These are phyloP conservation scores for Dinomys branickii DNA, from an alignment of 2,113 vertebrate genomes.

Conservation along the genomic window DNA sequence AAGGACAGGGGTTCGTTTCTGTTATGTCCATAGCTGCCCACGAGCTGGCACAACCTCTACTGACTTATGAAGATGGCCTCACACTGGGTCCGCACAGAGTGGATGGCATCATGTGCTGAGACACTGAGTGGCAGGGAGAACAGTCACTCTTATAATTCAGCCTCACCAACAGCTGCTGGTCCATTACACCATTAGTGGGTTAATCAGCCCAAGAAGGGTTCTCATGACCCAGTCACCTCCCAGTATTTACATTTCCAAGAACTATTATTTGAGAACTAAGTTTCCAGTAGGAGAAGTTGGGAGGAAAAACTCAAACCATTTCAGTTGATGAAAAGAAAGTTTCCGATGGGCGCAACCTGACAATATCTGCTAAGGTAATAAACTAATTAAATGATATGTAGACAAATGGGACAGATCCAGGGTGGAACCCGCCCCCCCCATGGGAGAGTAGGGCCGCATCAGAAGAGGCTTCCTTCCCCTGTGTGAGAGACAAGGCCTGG, in stretches of 20 bases:
- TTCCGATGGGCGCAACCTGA: background rate
- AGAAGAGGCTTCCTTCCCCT: too few species aligned
- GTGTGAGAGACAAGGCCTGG: too few species aligned
- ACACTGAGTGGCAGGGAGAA: background rate
- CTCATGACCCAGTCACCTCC: too few species aligned
- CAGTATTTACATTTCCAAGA: too few species aligned
- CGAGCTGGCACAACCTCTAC: background rate
- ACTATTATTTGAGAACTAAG: too few species aligned
- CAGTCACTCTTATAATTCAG: background rate
- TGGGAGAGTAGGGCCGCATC: too few species aligned
- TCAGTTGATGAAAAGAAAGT: too few species aligned
- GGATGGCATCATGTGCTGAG: background rate
- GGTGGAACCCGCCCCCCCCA: too few species aligned
- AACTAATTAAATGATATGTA: background rate
- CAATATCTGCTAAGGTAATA: background rate
- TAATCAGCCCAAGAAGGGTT: background rate
- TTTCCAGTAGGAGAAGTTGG: too few species aligned
- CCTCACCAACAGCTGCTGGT: background rate
- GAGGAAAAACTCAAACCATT: too few species aligned
- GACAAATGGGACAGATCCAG: background rate
- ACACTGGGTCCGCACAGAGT: too few species aligned
- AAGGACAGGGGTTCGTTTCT: background rate
- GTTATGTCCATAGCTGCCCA: background rate
- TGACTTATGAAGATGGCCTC: too few species aligned
- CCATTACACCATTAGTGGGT: background rate